Evolutionary conservation across 2,113 vertebrate species (phyloP).

Genomic region (Noctilio leporinus): DNA sequence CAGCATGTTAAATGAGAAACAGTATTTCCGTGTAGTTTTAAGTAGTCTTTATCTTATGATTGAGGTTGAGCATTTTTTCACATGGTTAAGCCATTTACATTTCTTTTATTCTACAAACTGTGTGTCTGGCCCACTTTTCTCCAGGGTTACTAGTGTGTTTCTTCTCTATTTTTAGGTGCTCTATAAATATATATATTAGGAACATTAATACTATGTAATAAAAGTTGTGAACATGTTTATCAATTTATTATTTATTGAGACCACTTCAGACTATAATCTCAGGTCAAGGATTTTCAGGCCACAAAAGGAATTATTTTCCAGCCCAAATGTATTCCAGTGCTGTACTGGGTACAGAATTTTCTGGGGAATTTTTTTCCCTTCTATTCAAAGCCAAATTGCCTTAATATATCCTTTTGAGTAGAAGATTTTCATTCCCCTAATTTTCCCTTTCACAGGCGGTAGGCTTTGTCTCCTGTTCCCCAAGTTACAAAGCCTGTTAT

Average conservation of each 20-base stretch:
- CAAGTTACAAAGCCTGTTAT: not conserved
- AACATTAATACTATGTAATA: not conserved
- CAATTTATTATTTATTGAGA: not conserved
- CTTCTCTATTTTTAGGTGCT: conserved; percentile 7
- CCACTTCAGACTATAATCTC: not conserved
- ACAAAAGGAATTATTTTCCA: not conserved
- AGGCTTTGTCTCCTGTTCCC: not conserved
- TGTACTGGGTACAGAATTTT: not conserved
- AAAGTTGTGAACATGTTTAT: not conserved
- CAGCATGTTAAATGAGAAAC: not conserved
- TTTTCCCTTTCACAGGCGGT: not conserved
- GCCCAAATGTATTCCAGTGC: not conserved
- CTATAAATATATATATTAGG: not conserved
- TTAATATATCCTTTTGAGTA: conserved; percentile 3
- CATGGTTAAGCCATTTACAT: not conserved
- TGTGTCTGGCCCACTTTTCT: not conserved
- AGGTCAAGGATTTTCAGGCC: not conserved
- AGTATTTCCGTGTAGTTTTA: not conserved
- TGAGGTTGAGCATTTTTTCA: not conserved
- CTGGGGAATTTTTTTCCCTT: not conserved
- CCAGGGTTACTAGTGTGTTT: not conserved
- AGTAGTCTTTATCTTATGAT: not conserved
- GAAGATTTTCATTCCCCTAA: conserved; percentile 24
- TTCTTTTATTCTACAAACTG: not conserved
- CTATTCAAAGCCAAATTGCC: not conserved